These are phyloP conservation scores for Solea solea DNA, from an alignment of 2,113 vertebrate genomes.

Conservation along the genomic window DNA sequence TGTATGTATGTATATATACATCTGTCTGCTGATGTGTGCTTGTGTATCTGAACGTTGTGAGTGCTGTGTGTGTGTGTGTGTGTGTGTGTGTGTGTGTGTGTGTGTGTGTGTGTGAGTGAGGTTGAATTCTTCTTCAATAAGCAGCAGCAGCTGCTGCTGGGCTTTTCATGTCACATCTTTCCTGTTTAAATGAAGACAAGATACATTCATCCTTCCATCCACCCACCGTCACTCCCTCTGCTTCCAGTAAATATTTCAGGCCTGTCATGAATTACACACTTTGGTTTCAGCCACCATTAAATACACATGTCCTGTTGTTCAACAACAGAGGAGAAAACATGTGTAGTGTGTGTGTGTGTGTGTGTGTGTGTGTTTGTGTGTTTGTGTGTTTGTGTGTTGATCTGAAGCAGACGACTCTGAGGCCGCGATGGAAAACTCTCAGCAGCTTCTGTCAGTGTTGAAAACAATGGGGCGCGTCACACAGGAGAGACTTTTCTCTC, in stretches of 20 bases:
- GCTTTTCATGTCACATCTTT: conserved; percentile 12
- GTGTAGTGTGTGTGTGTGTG: conserved; percentile 29
- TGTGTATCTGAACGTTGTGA: too few species aligned
- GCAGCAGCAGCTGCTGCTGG: too few species aligned
- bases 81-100: too few species aligned
- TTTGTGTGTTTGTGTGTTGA: conserved; percentile 48
- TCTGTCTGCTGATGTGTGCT: too few species aligned
- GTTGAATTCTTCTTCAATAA: too few species aligned
- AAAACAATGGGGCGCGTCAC: conserved; percentile 37
- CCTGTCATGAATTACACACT: conserved; percentile 7
- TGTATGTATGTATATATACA: too few species aligned
- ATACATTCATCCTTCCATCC: conserved; percentile 45
- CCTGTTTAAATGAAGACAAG: conserved; percentile 55
- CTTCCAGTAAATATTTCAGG: conserved; percentile 47
- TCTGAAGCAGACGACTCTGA: conserved; percentile 41
- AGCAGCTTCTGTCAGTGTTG: conserved; percentile 43
- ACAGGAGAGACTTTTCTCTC: conserved; percentile 36
- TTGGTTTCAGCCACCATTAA: conserved; percentile 36
- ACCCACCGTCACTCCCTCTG: conserved; percentile 16
- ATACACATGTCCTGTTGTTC: conserved; percentile 23
- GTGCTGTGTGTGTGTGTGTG: too few species aligned
- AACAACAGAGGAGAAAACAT: neutral
- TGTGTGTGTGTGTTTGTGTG: conserved; percentile 43
- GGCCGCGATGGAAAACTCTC: conserved; percentile 47
- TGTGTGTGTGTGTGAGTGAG: too few species aligned